A percentile compares a stretch with the other conserved stretches of the same genome.
Evolutionary conservation across 2,113 vertebrate genomes (phyloP).

Genomic region (Pangasianodon hypophthalmus): DNA sequence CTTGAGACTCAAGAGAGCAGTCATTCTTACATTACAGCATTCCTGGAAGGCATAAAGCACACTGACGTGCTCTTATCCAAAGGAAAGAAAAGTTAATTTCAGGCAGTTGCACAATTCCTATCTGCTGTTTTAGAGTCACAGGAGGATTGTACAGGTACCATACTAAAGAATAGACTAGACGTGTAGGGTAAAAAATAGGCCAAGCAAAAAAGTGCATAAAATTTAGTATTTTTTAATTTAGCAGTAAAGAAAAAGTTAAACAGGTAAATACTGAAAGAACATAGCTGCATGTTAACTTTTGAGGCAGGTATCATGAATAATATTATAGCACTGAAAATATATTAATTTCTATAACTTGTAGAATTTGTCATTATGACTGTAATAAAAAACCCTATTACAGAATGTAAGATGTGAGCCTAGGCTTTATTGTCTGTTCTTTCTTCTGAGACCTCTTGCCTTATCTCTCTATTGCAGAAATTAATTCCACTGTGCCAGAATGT

Average conservation of each 20-base stretch:
- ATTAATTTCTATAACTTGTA: background rate
- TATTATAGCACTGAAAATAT: background rate
- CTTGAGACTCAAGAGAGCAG: constrained; percentile 40
- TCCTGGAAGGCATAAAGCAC: constrained; percentile 50
- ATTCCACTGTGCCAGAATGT: background rate
- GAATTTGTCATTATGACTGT: background rate
- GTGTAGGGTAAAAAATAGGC: background rate
- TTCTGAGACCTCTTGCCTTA: background rate
- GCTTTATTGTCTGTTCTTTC: background rate
- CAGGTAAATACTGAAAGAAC: background rate
- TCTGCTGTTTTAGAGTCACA: background rate
- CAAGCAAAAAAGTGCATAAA: background rate
- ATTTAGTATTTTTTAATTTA: background rate
- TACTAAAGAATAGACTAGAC: background rate
- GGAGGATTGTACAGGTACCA: too few relatives aligned
- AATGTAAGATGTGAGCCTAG: background rate
- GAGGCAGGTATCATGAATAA: background rate
- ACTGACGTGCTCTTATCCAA: constrained; percentile 36
- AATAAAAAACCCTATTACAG: background rate
- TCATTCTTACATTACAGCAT: constrained; percentile 49
- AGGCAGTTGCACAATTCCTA: background rate
- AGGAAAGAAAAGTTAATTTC: constrained; percentile 9
- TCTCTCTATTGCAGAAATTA: background rate
- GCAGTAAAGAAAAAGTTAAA: background rate
- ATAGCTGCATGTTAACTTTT: background rate